Base-by-base conservation (phyloP, 1,140 invertebrate genomes). In the Neodiprion pinetum region DNA sequence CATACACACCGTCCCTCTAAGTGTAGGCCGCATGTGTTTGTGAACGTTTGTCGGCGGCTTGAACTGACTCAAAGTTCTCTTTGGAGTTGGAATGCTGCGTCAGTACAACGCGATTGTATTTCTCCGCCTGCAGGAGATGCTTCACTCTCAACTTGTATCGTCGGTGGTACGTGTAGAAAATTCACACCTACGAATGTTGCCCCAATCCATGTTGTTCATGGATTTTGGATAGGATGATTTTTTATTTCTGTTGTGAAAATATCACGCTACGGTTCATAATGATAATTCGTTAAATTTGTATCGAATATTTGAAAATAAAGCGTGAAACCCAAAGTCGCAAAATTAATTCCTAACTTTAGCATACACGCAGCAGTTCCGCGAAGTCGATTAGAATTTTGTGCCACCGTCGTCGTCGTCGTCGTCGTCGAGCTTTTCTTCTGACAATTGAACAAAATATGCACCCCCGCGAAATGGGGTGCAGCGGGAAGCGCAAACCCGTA, bases 41-140 rank as follows among this genome's bases (percentile, higher is more conserved):
- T 14, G 11, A 61, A 61, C 53, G 53, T 61, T 61, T 61, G 53
- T 61, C 53, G 53, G 53, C 53, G 53, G 53, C 53, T 61, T 12
- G 11, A 61, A 61, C 53, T 17, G 11, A 9, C 11, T 61, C 53
- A 61, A 61, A 61, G 53, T 17, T 61, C 11, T 61, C 53, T 61
- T 61, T 61, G 28, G 53, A 61, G 53, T 61, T 61, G n/a, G 11
- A 61, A 61, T 61, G 53, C 53, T 61, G 53, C 53, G 53, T 61
- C 53, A 61, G 53, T 61, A 17, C 11, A 61, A 17, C n/a, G n/a
- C 53, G 53, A 61, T 61, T 61, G 53, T 61, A 17, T 17, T 61
- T 14, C 53, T 12, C 11, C 53, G 11, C 53, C 53, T 40, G 28
- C 28, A 40, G 28, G 28, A 40, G 28, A 40, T 40, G 28, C 28